Evolutionary conservation across 2,797 vertebrate species (phyloP).

Genomic region (Syngnathus rostellatus): DNA sequence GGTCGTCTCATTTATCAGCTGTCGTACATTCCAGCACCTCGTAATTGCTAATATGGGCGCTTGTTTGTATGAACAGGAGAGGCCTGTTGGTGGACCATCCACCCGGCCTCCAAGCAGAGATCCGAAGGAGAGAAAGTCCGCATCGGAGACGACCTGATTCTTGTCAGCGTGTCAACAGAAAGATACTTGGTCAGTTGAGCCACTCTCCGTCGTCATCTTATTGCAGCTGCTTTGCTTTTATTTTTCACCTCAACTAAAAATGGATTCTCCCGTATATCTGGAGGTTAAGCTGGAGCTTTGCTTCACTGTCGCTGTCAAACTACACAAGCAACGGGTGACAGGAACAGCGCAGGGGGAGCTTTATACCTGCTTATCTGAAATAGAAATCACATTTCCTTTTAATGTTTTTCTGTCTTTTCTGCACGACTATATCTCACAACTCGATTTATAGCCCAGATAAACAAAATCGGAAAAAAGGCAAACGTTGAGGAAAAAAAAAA

Average conservation of each 20-base stretch:
- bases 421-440: too few species aligned
- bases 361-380: neutral
- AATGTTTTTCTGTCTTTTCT: neutral
- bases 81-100: constrained; percentile 98
- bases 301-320: neutral
- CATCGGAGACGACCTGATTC: constrained; percentile 96
- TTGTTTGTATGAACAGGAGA: constrained; percentile 71
- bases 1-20: constrained; percentile 1
- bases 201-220: too few species aligned
- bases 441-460: neutral
- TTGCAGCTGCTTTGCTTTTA: neutral
- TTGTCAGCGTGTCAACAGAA: constrained; percentile 96
- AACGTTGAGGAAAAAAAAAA: neutral
- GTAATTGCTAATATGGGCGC: constrained; percentile 3
- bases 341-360: neutral
- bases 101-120: constrained; percentile 96
- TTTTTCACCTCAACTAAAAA: constrained; percentile 1
- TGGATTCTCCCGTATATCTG: neutral
- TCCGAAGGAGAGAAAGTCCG: constrained; percentile 98
- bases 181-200: constrained; percentile 84
- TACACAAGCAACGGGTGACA: neutral
- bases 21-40: neutral
- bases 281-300: neutral
- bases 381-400: constrained; percentile 2
- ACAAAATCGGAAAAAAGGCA: neutral